Conservation (phyloP, 2,888 invertebrate species). For the Calephelis perditalis region DNA sequence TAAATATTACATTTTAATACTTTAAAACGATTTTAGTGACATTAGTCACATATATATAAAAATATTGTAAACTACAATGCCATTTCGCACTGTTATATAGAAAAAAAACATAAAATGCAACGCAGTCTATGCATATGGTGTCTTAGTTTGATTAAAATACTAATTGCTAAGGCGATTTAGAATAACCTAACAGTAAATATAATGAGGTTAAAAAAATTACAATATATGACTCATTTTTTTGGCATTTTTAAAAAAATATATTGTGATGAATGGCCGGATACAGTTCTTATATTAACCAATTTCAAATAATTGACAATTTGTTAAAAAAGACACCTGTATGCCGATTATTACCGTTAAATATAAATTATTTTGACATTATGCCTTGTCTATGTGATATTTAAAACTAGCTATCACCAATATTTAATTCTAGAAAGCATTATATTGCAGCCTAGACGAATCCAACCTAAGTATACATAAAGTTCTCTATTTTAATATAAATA, state of each 20-base stretch:
- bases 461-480: conserved; percentile 56
- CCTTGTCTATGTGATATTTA: conserved; percentile 50
- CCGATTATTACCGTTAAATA: conserved; percentile 16
- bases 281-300: conserved; percentile 26
- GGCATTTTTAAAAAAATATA: conserved; percentile 49
- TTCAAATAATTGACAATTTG: conserved; percentile 30
- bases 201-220: conserved; percentile 61
- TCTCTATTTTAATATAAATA: conserved; percentile 67
- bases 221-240: conserved; percentile 54
- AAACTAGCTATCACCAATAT: conserved; percentile 52
- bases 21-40: conserved; percentile 31
- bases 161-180: conserved; percentile 63
- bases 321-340: conserved; percentile 30
- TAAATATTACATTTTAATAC: conserved; percentile 16
- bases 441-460: conserved; percentile 55
- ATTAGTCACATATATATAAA: conserved; percentile 35
- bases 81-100: conserved; percentile 43
- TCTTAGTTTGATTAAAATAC: conserved; percentile 49
- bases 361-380: conserved; percentile 50
- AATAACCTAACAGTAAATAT: conserved; percentile 57
- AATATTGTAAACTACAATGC: conserved; percentile 39
- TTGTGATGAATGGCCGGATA: conserved; percentile 45
- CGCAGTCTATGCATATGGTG: conserved; percentile 69
- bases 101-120: conserved; percentile 59
- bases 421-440: conserved; percentile 60